These are phyloP conservation scores for Tiaroga cobitis DNA, from an alignment of 2,797 vertebrate species.

Conservation along the genomic window DNA sequence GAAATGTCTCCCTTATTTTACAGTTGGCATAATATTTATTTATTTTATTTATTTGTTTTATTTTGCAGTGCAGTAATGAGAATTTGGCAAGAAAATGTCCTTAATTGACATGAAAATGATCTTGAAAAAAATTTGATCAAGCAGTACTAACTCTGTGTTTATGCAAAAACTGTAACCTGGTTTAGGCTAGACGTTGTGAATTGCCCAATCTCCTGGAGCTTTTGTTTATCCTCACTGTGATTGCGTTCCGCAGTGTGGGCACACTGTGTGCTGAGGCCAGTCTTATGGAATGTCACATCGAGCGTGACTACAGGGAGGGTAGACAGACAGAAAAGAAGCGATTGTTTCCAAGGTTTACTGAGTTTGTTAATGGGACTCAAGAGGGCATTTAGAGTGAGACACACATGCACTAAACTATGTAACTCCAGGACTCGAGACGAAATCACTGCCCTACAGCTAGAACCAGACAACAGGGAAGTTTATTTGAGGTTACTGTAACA, in stretches of 20 bases:
- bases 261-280: constrained; percentile 14
- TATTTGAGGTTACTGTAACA: constrained; percentile 30
- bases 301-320: constrained; percentile 68
- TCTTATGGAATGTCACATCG: constrained; percentile 71
- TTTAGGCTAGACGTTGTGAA: constrained; percentile 1
- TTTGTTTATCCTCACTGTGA: constrained; percentile 17
- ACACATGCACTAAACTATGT: not conserved
- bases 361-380: constrained; percentile 70
- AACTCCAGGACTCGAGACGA: not conserved
- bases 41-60: not conserved
- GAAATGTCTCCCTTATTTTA: not conserved
- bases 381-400: constrained; percentile 54
- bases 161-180: not conserved
- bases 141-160: not conserved
- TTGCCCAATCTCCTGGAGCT: not conserved
- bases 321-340: constrained; percentile 67
- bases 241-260: not conserved
- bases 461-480: not conserved
- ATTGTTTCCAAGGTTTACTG: constrained; percentile 69
- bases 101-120: not conserved
- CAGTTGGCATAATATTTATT: not conserved
- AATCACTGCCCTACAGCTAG: constrained; percentile 8
- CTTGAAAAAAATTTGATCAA: not conserved
- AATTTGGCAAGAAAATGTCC: not conserved
- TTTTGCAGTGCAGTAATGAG: no score